Percentiles rank a stretch among this genome's conserved stretches.
Evolutionary conservation across 1,140 invertebrate genomes (phyloP).

Genomic region (Zophobas atratus): DNA sequence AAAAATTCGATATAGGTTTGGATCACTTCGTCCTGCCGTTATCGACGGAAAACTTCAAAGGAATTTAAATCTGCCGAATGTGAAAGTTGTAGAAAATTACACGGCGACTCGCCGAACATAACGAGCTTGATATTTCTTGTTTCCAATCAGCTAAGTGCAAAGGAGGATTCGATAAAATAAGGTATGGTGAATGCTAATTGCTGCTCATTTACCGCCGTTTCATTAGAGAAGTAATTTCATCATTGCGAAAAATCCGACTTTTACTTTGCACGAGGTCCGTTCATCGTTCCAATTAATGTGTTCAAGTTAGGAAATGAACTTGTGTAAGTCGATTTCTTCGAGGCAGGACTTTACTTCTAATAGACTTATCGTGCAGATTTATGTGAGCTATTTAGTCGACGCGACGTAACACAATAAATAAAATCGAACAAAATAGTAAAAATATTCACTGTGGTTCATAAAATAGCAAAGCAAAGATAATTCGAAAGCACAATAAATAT

Average conservation of each 20-base stretch:
- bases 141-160: conserved; percentile 56
- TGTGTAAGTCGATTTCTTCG: too few species aligned
- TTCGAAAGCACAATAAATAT: too few species aligned
- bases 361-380: too few species aligned
- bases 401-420: too few species aligned
- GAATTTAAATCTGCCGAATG: conserved; percentile 38
- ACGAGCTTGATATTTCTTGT: conserved; percentile 60
- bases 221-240: conserved; percentile 32
- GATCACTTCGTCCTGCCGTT: not conserved
- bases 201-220: conserved; percentile 49
- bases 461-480: too few species aligned
- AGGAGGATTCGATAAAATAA: conserved; percentile 44
- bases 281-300: not conserved
- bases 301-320: too few species aligned
- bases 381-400: too few species aligned
- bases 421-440: too few species aligned
- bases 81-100: conserved; percentile 4
- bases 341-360: too few species aligned
- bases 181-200: conserved; percentile 55
- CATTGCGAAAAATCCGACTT: conserved; percentile 20
- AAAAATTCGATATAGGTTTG: conserved; percentile 12
- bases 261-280: not conserved
- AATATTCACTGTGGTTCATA: too few species aligned
- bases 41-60: conserved; percentile 23
- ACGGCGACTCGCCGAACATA: conserved; percentile 31